Percentiles rank a stretch among this genome's conserved stretches.
phyloP scores from a whole-genome alignment of 2,888 invertebrate species.

The Aporophyla nigra region DNA sequence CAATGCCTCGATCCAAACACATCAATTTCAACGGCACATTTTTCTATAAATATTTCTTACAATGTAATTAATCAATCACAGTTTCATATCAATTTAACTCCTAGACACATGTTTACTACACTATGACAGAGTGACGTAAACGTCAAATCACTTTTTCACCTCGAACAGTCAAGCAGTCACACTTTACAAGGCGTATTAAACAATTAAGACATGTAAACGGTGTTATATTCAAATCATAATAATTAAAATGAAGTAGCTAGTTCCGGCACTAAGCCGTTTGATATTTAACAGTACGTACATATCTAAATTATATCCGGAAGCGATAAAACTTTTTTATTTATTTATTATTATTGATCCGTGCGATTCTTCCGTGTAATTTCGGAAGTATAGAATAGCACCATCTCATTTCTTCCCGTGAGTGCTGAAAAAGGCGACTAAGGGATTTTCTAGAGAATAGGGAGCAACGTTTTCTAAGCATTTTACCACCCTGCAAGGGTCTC shows the following conservation, averaged over 20 bases:
- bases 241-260: slow-evolving; percentile 49
- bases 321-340: slow-evolving; percentile 32
- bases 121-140: slow-evolving; percentile 21
- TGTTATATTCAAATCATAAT: slow-evolving; percentile 42
- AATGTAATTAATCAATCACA: slow-evolving; percentile 10
- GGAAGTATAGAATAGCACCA: too few relatives aligned
- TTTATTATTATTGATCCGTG: slow-evolving; percentile 22
- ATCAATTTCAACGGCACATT: not conserved
- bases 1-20: not conserved
- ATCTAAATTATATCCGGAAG: slow-evolving; percentile 59
- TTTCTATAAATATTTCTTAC: not conserved
- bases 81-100: slow-evolving; percentile 7
- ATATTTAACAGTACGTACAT: slow-evolving; percentile 33
- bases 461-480: too few relatives aligned
- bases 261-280: slow-evolving; percentile 57
- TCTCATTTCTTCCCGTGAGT: too few relatives aligned
- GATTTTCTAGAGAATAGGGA: too few relatives aligned
- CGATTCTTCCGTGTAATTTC: too few relatives aligned
- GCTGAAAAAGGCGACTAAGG: too few relatives aligned
- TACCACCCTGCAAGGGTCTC: too few relatives aligned
- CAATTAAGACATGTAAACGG: slow-evolving; percentile 41
- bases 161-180: slow-evolving; percentile 43
- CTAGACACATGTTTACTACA: slow-evolving; percentile 13
- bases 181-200: slow-evolving; percentile 45
- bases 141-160: slow-evolving; percentile 51